Evolutionary conservation across 2,113 vertebrate genomes (phyloP), one percentile per base, ranked within the genome.

Genomic region (Ailurus styani): DNA sequence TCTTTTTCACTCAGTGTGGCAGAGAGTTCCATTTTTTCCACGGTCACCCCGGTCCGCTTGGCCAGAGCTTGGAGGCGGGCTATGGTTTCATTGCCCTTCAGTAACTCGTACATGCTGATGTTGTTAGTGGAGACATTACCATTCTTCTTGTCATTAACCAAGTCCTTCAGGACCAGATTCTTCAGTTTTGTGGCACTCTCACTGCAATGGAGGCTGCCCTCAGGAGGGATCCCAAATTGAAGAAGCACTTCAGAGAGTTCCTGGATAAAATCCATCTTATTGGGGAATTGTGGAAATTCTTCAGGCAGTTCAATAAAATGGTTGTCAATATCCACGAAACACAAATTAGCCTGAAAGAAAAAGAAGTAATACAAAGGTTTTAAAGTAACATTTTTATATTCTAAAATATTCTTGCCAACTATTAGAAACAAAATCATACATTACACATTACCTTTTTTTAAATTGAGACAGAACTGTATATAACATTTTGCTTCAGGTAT

Each of bases 241-340:
- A 99, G 98, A 82, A 99, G 99, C 47, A 99, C 99, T 83, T 99
- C 99, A 0, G 99, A 99, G 95, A 99, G 99, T 68, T 99, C 99
- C 98, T 99, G 99, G 96, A 99, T 99, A 25, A 99, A 99, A 98
- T 99, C 99, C 5, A 99, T 88, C 97, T 99, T 99, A 97, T 99
- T 99, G 75, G 99, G 99, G 90, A 99, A 99, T 97, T 99, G 98
- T 0, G 99, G 99, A 54, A 99, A 99, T 96, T 99, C 99, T 97
- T 99, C 99, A 0, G 99, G 99, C 66, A 99, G 97, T 84, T 99
- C 99, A 0, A 99, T 99, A 85, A 99, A 99, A 97, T 99, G 99
- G 99, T 99, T 99, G 97, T 99, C 99, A 2, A 99, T 99, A 97
- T 99, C 99, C 87, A 99, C 99, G 72, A 99, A 99, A 93, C 99